Evolutionary conservation across 2,888 invertebrate genomes (phyloP), one percentile per base, ranked within the genome.

Genomic region (Ophion ellenae): DNA sequence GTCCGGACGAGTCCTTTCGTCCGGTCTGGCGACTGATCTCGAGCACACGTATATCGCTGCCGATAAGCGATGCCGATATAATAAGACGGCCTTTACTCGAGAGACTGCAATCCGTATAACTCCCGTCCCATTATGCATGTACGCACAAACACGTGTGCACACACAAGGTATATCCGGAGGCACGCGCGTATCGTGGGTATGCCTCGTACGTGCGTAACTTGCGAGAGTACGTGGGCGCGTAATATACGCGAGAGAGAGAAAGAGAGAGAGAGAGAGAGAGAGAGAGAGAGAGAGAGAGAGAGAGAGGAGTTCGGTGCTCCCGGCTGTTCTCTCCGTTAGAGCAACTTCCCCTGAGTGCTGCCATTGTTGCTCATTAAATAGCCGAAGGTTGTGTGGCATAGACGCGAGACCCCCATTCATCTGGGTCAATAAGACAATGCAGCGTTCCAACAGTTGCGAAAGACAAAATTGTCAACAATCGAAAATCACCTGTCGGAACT

Each of bases 351-450:
- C 53, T 47, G 67, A 76, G 75, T 76, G 63, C 77, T 17, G 74
- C 40, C 20, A 59, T 78, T 71, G 82, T 36, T 71, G 73, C 32
- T 73, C 71, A 63, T 83, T 20, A 69, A 47, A 14, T 69, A 61
- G 79, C 67, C 59, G 20, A 71, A 64, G 32, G 36, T 53, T n/a
- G 70, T 32, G 53, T 61, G 66, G 17, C 61, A 28, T 63, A 47
- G 14, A 61, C 61, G 20, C 2, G 45, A 61, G 28, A 63, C 2
- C 53, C 36, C 32, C 28, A 24, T 67, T 73, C 69, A 88, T 88
- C 59, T 88, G 74, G 89, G 83, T 89, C 85, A 89, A 88, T 87
- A 83, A 86, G 86, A 87, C 87, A 79, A 81, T 79, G 66, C 63
- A 64, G 32, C 61, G 0, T 53, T 63, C 24, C n/a, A 10, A 53